Evolutionary conservation across 1,140 invertebrate species (phyloP).

Genomic region (Trinorchestia longiramus): DNA sequence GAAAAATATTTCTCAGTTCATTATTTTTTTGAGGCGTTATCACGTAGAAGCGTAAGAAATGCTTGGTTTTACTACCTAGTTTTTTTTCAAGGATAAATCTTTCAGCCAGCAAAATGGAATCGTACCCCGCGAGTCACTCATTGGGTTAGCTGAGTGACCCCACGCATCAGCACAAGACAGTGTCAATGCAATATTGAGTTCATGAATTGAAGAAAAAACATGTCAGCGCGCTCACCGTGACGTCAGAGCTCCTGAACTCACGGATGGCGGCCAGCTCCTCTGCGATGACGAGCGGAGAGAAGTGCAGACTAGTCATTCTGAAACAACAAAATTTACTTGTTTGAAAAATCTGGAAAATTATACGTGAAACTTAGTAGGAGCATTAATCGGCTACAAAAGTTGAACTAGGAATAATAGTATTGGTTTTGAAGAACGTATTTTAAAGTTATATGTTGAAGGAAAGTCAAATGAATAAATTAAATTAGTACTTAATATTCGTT

Average conservation of each 20-base stretch:
- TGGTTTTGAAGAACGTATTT: no score
- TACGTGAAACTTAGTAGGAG: no score
- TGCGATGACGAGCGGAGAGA: constrained; percentile 30
- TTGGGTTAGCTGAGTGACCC: neutral
- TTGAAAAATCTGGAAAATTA: no score
- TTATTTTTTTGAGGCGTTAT: neutral
- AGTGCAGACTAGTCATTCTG: neutral
- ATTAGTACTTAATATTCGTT: no score
- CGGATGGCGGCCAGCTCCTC: constrained; percentile 32
- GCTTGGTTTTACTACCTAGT: neutral
- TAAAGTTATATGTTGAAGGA: no score
- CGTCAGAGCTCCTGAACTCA: constrained; percentile 42
- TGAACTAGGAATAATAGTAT: no score
- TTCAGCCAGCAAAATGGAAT: neutral
- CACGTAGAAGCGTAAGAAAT: neutral
- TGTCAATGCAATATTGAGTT: neutral
- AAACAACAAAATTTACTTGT: no score
- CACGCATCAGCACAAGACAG: neutral
- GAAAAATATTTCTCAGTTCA: neutral
- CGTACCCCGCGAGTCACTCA: no score
- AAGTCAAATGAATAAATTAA: no score
- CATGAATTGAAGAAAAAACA: neutral
- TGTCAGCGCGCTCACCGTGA: neutral
- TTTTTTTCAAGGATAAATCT: no score
- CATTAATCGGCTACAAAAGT: no score